phyloP scores from a whole-genome alignment of 2,797 vertebrate genomes.

The Acestrorhynchus altus region DNA sequence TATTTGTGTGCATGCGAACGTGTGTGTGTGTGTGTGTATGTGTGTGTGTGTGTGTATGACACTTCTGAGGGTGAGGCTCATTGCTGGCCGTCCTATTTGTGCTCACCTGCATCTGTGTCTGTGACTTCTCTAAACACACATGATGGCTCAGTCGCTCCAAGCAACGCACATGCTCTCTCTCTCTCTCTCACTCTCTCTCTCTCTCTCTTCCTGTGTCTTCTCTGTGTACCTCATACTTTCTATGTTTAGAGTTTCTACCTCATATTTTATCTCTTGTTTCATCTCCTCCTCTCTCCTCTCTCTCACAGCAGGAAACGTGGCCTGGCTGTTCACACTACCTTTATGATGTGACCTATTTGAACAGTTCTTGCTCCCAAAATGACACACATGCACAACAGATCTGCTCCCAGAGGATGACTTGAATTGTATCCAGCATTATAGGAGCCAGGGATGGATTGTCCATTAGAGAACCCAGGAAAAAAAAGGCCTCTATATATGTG shows the following conservation, averaged over 20 bases:
- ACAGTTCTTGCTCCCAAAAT: no score
- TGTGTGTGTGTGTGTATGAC: conserved; percentile 34
- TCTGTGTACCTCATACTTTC: conserved; percentile 14
- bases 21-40: conserved; percentile 19
- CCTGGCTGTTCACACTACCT: no score
- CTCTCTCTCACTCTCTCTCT: conserved; percentile 26
- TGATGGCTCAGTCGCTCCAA: conserved; percentile 39
- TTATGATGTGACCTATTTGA: no score
- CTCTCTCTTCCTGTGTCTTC: conserved; percentile 30
- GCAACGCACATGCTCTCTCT: conserved; percentile 39
- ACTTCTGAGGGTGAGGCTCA: conserved; percentile 51
- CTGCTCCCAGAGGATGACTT: no score
- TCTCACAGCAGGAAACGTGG: neutral
- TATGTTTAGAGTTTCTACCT: neutral
- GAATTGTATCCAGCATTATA: no score
- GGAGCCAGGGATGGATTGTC: no score
- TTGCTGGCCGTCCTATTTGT: conserved; percentile 62
- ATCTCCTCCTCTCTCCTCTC: neutral
- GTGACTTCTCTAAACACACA: conserved; percentile 54
- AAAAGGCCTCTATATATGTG: no score
- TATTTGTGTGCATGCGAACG: conserved; percentile 16
- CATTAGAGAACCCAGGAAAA: no score
- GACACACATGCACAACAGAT: no score
- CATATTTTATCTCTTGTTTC: no score
- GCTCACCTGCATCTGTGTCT: conserved; percentile 70